A percentile compares a stretch with the other conserved stretches of the same genome.
These are phyloP conservation scores for Trachelus iudaicus DNA, from an alignment of 2,888 invertebrate genomes.

Conservation along the genomic window DNA sequence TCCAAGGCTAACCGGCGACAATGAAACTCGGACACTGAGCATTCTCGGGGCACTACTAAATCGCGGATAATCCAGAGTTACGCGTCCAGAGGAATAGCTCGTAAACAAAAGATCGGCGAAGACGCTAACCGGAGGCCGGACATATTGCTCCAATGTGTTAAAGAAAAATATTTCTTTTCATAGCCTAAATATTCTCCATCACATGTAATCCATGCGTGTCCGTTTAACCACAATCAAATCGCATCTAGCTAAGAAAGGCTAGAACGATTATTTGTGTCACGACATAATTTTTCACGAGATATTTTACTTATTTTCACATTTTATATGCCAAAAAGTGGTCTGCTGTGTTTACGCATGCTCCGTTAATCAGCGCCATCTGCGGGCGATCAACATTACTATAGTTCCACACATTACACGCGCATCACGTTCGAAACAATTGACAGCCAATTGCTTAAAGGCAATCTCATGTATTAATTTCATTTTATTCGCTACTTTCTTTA, in stretches of 20 bases:
- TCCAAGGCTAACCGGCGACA: not conserved
- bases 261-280: slow-evolving; percentile 10
- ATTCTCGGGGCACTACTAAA: not conserved
- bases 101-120: slow-evolving; percentile 50
- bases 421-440: not conserved
- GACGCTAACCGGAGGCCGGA: slow-evolving; percentile 51
- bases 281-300: slow-evolving; percentile 3
- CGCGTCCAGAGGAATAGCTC: slow-evolving; percentile 17
- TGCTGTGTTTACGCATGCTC: slow-evolving; percentile 28
- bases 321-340: slow-evolving; percentile 28
- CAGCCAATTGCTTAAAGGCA: not conserved
- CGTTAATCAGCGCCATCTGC: slow-evolving; percentile 1
- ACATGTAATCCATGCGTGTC: not conserved
- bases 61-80: not conserved
- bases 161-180: not conserved
- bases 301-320: slow-evolving; percentile 16
- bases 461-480: not conserved
- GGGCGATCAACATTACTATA: not conserved
- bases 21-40: not conserved
- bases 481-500: not conserved
- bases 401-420: not conserved
- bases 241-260: not conserved
- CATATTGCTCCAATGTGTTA: slow-evolving; percentile 41
- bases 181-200: not conserved
- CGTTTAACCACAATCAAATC: not conserved